Conservation (phyloP, 2,888 invertebrate species). For the Drosophila setosimentum region DNA sequence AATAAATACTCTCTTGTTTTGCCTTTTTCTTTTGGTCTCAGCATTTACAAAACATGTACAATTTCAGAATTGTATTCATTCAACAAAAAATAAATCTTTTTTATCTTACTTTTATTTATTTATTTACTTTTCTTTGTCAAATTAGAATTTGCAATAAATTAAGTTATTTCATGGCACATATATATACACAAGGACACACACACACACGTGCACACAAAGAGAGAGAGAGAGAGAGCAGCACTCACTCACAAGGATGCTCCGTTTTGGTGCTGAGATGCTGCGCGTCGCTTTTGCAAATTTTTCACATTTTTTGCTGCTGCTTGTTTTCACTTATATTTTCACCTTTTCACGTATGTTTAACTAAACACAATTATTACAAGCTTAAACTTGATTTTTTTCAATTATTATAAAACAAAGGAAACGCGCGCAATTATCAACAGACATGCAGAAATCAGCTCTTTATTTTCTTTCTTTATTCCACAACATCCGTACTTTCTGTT, state of each 20-base stretch:
- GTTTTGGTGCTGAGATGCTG: constrained; percentile 52
- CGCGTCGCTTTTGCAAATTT: constrained; percentile 41
- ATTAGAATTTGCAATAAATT: constrained; percentile 35
- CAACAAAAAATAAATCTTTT: constrained; percentile 13
- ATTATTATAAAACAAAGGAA: constrained; percentile 9
- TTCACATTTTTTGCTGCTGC: constrained; percentile 31
- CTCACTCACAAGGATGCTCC: constrained; percentile 67
- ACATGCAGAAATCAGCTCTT: constrained; percentile 18
- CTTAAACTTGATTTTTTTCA: constrained; percentile 6
- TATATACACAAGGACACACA: constrained; percentile 24
- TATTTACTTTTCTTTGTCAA: background rate
- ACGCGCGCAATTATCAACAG: constrained; percentile 26
- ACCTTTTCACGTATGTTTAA: background rate
- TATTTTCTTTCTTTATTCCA: constrained; percentile 12
- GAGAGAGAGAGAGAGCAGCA: constrained; percentile 13
- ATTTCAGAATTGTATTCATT: background rate
- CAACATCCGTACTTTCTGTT: constrained; percentile 20
- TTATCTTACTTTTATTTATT: background rate
- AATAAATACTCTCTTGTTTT: background rate
- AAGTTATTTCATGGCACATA: constrained; percentile 35
- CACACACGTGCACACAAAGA: constrained; percentile 11
- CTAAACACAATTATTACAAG: constrained; percentile 14
- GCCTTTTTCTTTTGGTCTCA: background rate
- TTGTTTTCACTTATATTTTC: constrained; percentile 10
- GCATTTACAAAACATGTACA: background rate